Base-by-base conservation (phyloP, 2,797 vertebrate species). In the Todus mexicanus region DNA sequence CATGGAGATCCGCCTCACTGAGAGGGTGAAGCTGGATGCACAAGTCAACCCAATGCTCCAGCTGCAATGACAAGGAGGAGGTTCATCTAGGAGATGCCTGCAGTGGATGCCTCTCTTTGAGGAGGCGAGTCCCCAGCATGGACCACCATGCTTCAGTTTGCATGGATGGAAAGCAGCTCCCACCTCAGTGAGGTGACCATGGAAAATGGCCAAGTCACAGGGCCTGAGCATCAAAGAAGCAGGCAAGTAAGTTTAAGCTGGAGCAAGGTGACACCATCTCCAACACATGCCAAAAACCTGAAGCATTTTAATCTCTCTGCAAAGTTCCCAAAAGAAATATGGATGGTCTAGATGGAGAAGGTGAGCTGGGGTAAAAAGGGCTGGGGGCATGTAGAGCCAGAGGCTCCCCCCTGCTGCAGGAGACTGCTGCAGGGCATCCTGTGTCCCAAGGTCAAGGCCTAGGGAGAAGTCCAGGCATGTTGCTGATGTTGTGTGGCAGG, bases 171-270 rank as follows among this genome's bases (percentile, higher is more conserved):
- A 11, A 66, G 18, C 1, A 1, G 38, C 16, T 79, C 18, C 26
- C 43, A 10, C 27, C 2, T 0, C 20, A 20, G 3, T 2, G 31
- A 33, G 20, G 13, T 31, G 21, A 38, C 5, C 5, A 1, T 1
- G 18, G 45, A 40, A n/a, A 40, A 31, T 3, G 9, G 61, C 40
- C 69, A 37, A n/a, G 33, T n/a, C 8, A 3, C 6, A 7, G 19
- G 51, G 29, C 27, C 43, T n/a, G 29, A 19, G 19, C 9, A n/a
- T 25, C 47, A 57, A 29, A 74, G 57, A 21, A 71, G 26, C 7
- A 29, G 51, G 21, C 26, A 40, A n/a, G 27, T 12, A 40, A n/a
- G 27, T 12, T 40, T 65, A 26, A 73, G 29, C 7, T 3, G 7
- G 31, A 76, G 35, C 8, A 38, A 51, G 40, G 21, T 29, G 51